A percentile compares a stretch with the other conserved stretches of the same genome.
phyloP scores from a whole-genome alignment of 2,797 vertebrate genomes.

The Melanotaenia maccullochi region DNA sequence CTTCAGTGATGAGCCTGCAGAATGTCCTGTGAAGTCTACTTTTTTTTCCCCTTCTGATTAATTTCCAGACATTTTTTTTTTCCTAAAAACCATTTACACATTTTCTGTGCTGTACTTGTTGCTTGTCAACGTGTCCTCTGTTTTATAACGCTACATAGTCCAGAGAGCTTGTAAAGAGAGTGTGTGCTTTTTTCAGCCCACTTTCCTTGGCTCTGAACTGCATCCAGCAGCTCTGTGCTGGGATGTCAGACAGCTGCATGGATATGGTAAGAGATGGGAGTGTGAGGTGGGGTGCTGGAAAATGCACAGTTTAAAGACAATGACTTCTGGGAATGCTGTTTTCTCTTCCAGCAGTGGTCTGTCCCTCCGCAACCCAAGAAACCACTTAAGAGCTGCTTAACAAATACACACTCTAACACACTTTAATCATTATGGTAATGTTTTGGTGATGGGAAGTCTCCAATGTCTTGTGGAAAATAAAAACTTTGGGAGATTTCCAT shows the following conservation, averaged over 20 bases:
- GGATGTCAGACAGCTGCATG: slow-evolving; percentile 45
- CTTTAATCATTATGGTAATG: slow-evolving; percentile 39
- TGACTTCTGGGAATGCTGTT: slow-evolving; percentile 68
- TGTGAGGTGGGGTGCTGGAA: slow-evolving; percentile 32
- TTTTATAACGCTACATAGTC: slow-evolving; percentile 43
- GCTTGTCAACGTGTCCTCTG: slow-evolving; percentile 35
- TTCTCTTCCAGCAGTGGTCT: slow-evolving; percentile 47
- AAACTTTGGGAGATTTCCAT: slow-evolving; percentile 55
- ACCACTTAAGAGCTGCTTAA: slow-evolving; percentile 30
- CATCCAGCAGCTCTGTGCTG: slow-evolving; percentile 29
- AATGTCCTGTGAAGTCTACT: slow-evolving; percentile 8
- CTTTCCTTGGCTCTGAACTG: slow-evolving; percentile 45
- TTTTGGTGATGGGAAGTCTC: slow-evolving; percentile 65
- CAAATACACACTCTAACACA: slow-evolving; percentile 10
- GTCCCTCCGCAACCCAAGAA: slow-evolving; percentile 50
- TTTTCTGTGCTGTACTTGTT: slow-evolving; percentile 49
- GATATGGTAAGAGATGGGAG: slow-evolving; percentile 7
- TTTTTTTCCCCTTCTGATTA: background rate
- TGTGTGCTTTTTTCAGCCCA: slow-evolving; percentile 39
- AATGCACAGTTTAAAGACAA: slow-evolving; percentile 53
- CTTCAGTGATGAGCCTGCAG: background rate
- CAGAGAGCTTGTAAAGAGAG: slow-evolving; percentile 45
- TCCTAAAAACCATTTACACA: slow-evolving; percentile 10
- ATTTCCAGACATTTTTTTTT: slow-evolving; percentile 7
- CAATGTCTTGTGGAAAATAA: slow-evolving; percentile 66